A percentile compares a stretch with the other conserved stretches of the same genome.
These are phyloP conservation scores for Teleopsis dalmanni DNA, from an alignment of 1,140 invertebrate species.

Conservation along the genomic window DNA sequence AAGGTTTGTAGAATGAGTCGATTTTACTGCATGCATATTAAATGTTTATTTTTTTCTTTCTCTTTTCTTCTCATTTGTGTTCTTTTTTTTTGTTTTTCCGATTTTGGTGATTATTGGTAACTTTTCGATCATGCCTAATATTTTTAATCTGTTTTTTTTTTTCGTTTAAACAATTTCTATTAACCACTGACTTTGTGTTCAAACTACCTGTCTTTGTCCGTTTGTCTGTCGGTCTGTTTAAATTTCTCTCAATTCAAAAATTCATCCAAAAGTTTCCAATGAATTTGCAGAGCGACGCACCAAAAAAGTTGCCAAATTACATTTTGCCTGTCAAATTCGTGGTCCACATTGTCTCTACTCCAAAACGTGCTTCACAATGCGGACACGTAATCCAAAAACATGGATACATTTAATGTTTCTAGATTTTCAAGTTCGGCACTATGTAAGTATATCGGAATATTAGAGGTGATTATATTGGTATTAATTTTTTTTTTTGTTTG, in stretches of 20 bases:
- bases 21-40: slow-evolving; percentile 1
- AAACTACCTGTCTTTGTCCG: background rate
- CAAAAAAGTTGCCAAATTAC: slow-evolving; percentile 77
- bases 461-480: background rate
- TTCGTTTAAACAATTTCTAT: no score
- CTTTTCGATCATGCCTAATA: no score
- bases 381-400: slow-evolving; percentile 75
- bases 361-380: slow-evolving; percentile 74
- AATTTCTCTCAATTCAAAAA: slow-evolving; percentile 13
- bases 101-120: no score
- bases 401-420: slow-evolving; percentile 97
- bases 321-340: slow-evolving; percentile 81
- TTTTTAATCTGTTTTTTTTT: no score
- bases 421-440: slow-evolving; percentile 63
- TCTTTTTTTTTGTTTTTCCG: background rate
- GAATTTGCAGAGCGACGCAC: slow-evolving; percentile 63
- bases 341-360: slow-evolving; percentile 85
- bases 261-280: slow-evolving; percentile 35
- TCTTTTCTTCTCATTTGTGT: background rate
- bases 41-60: background rate
- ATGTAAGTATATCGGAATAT: slow-evolving; percentile 23
- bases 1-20: slow-evolving; percentile 52
- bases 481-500: background rate
- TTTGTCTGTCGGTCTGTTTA: slow-evolving; percentile 3
- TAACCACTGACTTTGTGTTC: background rate